Evolutionary conservation across 2,888 invertebrate species (phyloP), one percentile per base, ranked within the genome.

Genomic region (Oasisia sp.): DNA sequence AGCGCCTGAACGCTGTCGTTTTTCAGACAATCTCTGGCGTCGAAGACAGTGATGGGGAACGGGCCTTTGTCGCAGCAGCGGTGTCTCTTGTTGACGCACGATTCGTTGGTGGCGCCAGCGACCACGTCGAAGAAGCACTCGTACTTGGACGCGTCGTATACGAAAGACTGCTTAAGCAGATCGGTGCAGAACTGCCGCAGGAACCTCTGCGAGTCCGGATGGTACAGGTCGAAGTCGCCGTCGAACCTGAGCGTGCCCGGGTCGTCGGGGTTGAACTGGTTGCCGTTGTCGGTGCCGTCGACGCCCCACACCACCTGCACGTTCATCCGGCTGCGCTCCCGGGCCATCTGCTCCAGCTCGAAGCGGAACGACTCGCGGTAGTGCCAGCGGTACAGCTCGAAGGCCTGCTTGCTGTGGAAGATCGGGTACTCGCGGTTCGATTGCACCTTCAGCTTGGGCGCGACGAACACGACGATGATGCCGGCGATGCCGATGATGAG

Each of bases 341-440:
- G 32, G 32, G 27, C 32, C 14, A 38, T 90, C 32, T 89, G 38
- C 50, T 92, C 92, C 19, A 90, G 56, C 93, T 95, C 96, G 94
- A 97, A 97, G 94, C 94, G 95, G 94, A 96, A 97, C 97, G 96
- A 97, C 97, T 97, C 98, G 98, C 92, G 92, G 58, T 93, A 89
- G 45, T 97, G 96, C 93, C 98, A 97, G 95, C 98, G 98, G 96
- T 99, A 99, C 94, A 97, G 97, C 96, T 99, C 99, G 96, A 99
- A 98, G 0, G 98, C 98, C 97, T 99, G 99, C 91, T 97, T 97
- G 27, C 97, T 50, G 89, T 94, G 93, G 93, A 96, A 96, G 58
- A 95, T 95, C 93, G 95, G 95, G 92, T 95, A 95, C 95, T 98
- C 98, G 93, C 91, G 91, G 2, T 45, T 89, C 14, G 74, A 74